These are phyloP conservation scores for Numida meleagris DNA, from an alignment of 2,113 vertebrate genomes.

Conservation along the genomic window DNA sequence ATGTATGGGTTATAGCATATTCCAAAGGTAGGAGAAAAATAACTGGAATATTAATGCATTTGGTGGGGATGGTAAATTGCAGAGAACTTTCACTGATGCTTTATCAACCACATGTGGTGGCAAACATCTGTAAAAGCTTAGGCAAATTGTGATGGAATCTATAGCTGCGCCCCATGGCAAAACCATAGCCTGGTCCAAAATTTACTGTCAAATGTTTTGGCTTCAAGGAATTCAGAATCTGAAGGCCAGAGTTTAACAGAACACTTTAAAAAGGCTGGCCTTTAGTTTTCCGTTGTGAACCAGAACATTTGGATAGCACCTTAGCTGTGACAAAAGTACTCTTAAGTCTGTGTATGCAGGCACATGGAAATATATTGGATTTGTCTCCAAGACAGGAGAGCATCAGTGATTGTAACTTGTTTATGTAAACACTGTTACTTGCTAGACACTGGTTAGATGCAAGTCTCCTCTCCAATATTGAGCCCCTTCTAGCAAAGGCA, in stretches of 20 bases:
- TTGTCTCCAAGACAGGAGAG: constrained; percentile 12
- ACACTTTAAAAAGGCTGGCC: background rate
- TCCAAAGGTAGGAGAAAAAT: background rate
- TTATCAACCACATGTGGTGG: background rate
- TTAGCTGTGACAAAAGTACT: background rate
- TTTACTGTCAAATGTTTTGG: background rate
- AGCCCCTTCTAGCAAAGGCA: constrained; percentile 38
- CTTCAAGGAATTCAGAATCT: background rate
- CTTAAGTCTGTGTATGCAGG: background rate
- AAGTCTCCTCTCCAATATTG: constrained; percentile 30
- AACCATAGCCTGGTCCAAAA: background rate
- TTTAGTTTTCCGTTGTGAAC: background rate
- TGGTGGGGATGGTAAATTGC: background rate
- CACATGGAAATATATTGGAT: background rate
- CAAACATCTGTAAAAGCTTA: background rate
- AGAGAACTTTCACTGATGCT: background rate
- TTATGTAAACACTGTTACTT: constrained; percentile 43
- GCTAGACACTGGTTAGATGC: constrained; percentile 1
- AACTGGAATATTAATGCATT: background rate
- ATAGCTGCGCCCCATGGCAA: background rate
- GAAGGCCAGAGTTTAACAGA: background rate
- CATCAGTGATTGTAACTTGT: constrained; percentile 37
- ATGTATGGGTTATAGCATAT: background rate
- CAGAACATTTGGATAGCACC: background rate
- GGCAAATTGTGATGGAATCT: background rate